Percentiles rank a stretch among this genome's conserved stretches.
phyloP scores from a whole-genome alignment of 2,797 vertebrate genomes.

The Pantherophis alleghaniensis region DNA sequence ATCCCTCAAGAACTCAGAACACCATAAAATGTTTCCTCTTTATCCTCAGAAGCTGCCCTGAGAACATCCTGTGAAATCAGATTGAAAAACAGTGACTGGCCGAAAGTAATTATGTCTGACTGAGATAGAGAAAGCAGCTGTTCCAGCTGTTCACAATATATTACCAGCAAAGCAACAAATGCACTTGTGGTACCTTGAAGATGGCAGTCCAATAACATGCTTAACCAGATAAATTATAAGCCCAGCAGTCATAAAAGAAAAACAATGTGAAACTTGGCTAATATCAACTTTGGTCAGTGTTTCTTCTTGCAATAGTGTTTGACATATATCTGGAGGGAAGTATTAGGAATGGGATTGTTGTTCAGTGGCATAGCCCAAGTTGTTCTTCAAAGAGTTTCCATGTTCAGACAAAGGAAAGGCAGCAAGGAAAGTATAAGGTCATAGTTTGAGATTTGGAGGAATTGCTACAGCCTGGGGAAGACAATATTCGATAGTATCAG shows the following conservation, averaged over 20 bases:
- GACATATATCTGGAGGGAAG: background rate
- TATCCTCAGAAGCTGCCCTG: background rate
- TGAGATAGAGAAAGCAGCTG: background rate
- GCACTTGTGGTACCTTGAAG: slow-evolving; percentile 52
- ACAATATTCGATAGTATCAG: background rate
- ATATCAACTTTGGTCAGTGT: background rate
- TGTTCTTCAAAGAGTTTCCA: background rate
- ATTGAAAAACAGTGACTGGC: background rate
- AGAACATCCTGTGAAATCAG: background rate
- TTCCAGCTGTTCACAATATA: background rate
- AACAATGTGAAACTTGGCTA: background rate
- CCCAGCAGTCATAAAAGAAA: background rate
- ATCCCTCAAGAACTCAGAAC: background rate
- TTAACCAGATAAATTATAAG: background rate
- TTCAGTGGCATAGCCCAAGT: background rate
- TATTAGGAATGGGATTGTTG: background rate
- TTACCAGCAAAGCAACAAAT: slow-evolving; percentile 7
- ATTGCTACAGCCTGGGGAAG: background rate
- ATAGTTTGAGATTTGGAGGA: background rate
- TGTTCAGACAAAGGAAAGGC: background rate
- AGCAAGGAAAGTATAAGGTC: background rate
- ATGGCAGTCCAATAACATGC: slow-evolving; percentile 37
- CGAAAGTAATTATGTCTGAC: background rate
- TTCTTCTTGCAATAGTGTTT: background rate
- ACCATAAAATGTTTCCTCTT: background rate